These are phyloP conservation scores for Protaetia brevitarsis DNA, from an alignment of 1,140 invertebrate genomes.

Conservation along the genomic window DNA sequence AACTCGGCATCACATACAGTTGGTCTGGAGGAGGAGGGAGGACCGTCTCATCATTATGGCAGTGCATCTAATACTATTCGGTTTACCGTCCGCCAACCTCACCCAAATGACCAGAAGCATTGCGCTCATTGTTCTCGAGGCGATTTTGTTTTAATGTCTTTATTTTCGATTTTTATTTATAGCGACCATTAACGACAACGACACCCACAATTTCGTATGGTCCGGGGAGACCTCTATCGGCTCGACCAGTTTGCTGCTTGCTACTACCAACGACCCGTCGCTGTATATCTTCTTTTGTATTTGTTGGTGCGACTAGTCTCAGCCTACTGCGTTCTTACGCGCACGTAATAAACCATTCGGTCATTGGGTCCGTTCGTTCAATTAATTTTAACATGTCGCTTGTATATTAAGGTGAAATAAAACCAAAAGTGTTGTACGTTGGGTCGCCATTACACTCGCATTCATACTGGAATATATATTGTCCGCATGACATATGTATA, in stretches of 20 bases:
- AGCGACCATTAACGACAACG: constrained; percentile 32
- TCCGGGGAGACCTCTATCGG: background rate
- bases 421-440: background rate
- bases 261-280: background rate
- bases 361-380: background rate
- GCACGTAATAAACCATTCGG: background rate
- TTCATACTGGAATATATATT: constrained; percentile 9
- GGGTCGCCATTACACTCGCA: background rate
- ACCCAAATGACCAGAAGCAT: constrained; percentile 31
- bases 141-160: constrained; percentile 46
- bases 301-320: background rate
- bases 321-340: background rate
- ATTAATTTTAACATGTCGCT: constrained; percentile 17
- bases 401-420: constrained; percentile 10
- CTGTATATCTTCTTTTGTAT: background rate
- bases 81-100: background rate
- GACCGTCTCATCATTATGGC: constrained; percentile 31
- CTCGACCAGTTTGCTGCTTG: background rate
- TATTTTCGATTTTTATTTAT: constrained; percentile 46
- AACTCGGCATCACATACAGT: constrained; percentile 38
- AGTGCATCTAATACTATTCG: constrained; percentile 20
- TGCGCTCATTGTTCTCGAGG: constrained; percentile 39
- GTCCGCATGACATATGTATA: background rate
- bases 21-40: constrained; percentile 38
- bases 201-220: background rate